Evolutionary conservation across 2,113 vertebrate species (phyloP).

Genomic region (Jaculus jaculus): DNA sequence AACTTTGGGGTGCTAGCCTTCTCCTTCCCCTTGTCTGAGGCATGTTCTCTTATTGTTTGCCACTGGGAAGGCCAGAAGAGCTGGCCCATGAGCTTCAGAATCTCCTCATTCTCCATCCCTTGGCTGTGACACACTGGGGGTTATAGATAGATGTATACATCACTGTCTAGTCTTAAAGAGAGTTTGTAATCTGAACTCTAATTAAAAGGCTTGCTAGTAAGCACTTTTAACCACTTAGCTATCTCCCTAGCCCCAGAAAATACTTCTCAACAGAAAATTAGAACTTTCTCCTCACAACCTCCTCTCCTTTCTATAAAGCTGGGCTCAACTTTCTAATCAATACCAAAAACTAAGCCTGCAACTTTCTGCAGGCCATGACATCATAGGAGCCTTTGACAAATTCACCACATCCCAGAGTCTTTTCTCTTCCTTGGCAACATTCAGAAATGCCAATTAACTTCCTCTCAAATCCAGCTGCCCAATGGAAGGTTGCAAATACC

Average conservation of each 20-base stretch:
- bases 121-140: no score
- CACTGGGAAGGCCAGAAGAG: no score
- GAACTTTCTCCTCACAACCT: not conserved
- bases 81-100: no score
- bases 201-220: no score
- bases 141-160: no score
- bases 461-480: conserved; percentile 61
- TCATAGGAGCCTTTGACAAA: conserved; percentile 30
- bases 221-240: no score
- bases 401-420: not conserved
- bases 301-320: conserved; percentile 26
- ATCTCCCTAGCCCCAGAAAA: not conserved
- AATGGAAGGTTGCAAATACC: conserved; percentile 32
- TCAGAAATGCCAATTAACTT: conserved; percentile 62
- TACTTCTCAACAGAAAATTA: not conserved
- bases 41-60: no score
- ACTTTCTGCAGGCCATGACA: not conserved
- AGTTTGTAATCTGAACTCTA: no score
- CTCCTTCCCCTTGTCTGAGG: no score
- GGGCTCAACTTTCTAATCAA: conserved; percentile 43
- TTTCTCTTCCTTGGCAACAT: conserved; percentile 36
- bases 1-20: no score
- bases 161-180: no score
- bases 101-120: no score
- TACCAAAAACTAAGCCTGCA: not conserved